phyloP scores from a whole-genome alignment of 2,113 vertebrate species.

The Maccullochella peelii region DNA sequence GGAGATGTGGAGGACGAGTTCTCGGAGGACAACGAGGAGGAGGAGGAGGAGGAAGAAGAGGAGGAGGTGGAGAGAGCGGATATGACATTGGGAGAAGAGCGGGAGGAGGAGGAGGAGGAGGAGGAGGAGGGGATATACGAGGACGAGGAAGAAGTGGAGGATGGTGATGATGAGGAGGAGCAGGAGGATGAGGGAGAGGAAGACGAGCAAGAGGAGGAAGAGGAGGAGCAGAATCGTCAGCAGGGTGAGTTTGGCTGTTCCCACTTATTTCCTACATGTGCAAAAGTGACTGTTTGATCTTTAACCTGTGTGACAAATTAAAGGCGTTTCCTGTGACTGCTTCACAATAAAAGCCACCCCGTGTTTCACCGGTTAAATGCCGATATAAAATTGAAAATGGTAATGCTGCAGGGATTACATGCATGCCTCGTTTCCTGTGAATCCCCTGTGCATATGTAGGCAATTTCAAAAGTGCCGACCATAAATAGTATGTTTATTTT shows the following conservation, averaged over 20 bases:
- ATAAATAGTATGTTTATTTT: no score
- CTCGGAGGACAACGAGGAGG: slow-evolving; percentile 77
- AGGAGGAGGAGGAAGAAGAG: slow-evolving; percentile 69
- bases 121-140: slow-evolving; percentile 44
- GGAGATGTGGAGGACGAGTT: slow-evolving; percentile 79
- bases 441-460: not conserved
- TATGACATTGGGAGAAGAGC: no score
- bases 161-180: no score
- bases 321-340: not conserved
- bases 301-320: not conserved
- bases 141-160: no score
- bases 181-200: slow-evolving; percentile 67
- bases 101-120: slow-evolving; percentile 50
- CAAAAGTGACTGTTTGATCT: no score
- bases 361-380: not conserved
- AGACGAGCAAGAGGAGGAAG: slow-evolving; percentile 78
- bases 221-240: slow-evolving; percentile 67
- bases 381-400: no score
- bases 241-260: slow-evolving; percentile 71
- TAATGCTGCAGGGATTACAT: not conserved
- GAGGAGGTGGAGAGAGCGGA: slow-evolving; percentile 75
- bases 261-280: not conserved
- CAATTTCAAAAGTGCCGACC: no score
- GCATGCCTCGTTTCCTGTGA: not conserved
- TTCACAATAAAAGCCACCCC: not conserved